Conservation (phyloP, 2,113 vertebrate species). For the Struthio camelus region DNA sequence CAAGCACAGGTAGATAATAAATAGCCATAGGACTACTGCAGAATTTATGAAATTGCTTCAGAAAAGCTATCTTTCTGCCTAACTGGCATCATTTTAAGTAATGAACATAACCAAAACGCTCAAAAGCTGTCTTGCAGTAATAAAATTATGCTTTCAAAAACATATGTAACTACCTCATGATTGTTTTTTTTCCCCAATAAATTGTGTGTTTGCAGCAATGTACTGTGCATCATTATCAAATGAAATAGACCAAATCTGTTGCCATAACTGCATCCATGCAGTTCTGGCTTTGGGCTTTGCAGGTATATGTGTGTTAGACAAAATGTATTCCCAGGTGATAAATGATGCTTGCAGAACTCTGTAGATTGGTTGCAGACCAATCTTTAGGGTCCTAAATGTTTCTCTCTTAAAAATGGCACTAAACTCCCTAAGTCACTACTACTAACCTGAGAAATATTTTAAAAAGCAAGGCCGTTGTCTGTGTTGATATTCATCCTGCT, state of each 20-base stretch:
- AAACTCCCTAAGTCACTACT: background rate
- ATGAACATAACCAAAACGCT: background rate
- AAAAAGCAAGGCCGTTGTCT: background rate
- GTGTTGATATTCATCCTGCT: background rate
- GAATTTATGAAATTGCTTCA: background rate
- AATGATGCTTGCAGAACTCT: background rate
- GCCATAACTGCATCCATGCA: background rate
- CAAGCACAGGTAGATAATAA: background rate
- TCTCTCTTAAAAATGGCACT: background rate
- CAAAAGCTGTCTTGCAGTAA: background rate
- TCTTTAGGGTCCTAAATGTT: background rate
- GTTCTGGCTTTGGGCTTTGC: background rate
- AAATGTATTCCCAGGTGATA: background rate
- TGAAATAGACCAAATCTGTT: background rate
- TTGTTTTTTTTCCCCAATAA: background rate
- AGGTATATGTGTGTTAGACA: background rate
- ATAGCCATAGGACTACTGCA: background rate
- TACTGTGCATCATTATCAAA: too few relatives aligned
- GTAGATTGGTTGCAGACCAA: background rate
- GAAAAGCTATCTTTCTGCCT: background rate
- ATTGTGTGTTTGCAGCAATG: background rate
- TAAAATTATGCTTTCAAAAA: background rate
- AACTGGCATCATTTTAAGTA: background rate
- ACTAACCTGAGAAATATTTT: background rate
- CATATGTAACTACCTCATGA: background rate